These are phyloP conservation scores for Datnioides undecimradiatus DNA, from an alignment of 2,113 vertebrate genomes.

Conservation along the genomic window DNA sequence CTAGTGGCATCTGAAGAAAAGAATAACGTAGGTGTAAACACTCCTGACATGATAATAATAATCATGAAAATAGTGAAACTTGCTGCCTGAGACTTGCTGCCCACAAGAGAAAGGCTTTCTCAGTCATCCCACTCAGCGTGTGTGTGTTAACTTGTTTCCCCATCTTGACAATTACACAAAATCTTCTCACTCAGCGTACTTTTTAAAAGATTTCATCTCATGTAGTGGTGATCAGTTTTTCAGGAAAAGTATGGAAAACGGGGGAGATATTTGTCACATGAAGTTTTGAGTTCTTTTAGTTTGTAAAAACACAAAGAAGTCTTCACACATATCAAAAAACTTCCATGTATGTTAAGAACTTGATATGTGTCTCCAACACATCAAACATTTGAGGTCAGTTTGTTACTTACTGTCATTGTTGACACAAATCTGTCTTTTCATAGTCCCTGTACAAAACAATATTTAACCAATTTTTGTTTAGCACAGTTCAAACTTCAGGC, in stretches of 20 bases:
- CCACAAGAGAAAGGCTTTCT: slow-evolving; percentile 55
- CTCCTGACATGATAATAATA: slow-evolving; percentile 51
- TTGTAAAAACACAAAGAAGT: neutral
- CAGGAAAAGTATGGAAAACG: too few species aligned
- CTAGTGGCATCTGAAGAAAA: slow-evolving; percentile 33
- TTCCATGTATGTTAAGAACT: neutral
- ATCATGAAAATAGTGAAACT: slow-evolving; percentile 40
- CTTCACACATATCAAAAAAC: neutral
- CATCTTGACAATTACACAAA: slow-evolving; percentile 14
- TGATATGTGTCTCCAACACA: neutral
- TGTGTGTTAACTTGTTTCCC: slow-evolving; percentile 46
- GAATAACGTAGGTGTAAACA: slow-evolving; percentile 38
- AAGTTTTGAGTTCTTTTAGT: neutral
- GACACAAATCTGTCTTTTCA: neutral
- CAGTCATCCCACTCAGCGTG: slow-evolving; percentile 56
- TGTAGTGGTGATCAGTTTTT: too few species aligned
- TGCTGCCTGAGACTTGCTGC: slow-evolving; percentile 22
- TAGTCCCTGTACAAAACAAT: neutral
- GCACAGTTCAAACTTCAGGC: neutral
- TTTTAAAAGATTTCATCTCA: too few species aligned
- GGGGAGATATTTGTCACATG: neutral
- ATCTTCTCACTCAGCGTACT: neutral
- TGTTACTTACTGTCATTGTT: neutral
- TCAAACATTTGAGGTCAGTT: neutral
- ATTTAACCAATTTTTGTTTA: neutral